Evolutionary conservation across 2,797 vertebrate species (phyloP), one percentile per base, ranked within the genome.

Genomic region (Alectoris magna): DNA sequence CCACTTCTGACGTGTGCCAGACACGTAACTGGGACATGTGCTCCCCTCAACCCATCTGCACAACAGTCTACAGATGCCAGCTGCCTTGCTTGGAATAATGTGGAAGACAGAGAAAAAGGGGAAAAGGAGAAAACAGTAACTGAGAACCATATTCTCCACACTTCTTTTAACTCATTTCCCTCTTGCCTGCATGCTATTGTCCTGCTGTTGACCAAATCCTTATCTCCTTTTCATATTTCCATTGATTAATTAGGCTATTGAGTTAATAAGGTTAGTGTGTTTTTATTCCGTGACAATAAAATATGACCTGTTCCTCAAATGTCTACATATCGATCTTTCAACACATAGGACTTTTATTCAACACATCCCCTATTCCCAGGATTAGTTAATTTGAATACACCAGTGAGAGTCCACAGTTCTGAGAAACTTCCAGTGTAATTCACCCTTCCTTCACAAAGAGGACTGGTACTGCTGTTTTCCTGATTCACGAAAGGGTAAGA

Each of bases 41-140:
- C 82, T 94, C 87, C 93, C 89, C 93, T 95, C 90, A 92, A 88
- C 92, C 91, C 93, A 91, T 95, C 93, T 95, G 93, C 89, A 94
- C 91, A 89, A 89, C 94, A 68, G 91, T 87, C 92, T 90, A 95
- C 84, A 92, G 73, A 93, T 95, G 87, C 93, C 94, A 96, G 79
- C 82, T 92, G 84, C 92, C 87, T 58, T 83, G 56, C 82, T 93
- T 41, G 74, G 63, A 94, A 87, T 87, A 70, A 56, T 70, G 67
- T 7, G 76, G 87, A 75, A 0, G 4, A 79, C 74, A 90, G 29
- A 80, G 82, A 86, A 90, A 87, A 60, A 74, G 79, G 27, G 67
- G n/a, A 69, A 88, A 88, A 74, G 39, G n/a, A 74, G 79, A 63
- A 60, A 92, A 59, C 49, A 60, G 76, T 38, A 73, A 75, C 53